phyloP scores from a whole-genome alignment of 2,797 vertebrate genomes.

The Schizothorax lantsangensis region DNA sequence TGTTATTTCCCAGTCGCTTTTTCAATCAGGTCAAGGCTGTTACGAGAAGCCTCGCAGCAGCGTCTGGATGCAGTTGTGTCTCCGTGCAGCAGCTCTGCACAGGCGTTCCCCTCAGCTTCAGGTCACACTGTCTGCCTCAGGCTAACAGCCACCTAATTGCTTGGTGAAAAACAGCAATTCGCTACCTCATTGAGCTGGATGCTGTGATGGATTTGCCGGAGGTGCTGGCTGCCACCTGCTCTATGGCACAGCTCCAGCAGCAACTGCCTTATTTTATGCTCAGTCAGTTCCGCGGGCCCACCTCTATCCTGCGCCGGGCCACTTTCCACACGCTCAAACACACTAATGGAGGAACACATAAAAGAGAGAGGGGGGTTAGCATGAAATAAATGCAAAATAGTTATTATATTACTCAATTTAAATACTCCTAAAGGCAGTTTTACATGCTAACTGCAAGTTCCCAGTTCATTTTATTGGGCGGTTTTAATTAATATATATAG shows the following conservation, averaged over 20 bases:
- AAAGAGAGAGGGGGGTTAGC: conserved; percentile 45
- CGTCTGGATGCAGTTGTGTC: conserved; percentile 15
- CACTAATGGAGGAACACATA: conserved; percentile 70
- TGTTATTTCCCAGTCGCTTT: conserved; percentile 20
- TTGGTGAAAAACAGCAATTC: conserved; percentile 91
- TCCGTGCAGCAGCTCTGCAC: conserved; percentile 40
- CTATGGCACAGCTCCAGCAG: conserved; percentile 98
- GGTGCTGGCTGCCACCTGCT: conserved; percentile 97
- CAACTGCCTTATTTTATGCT: conserved; percentile 98
- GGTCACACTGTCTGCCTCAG: conserved; percentile 74
- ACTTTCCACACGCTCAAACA: conserved; percentile 76
- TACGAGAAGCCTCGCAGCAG: background rate
- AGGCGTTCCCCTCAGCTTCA: conserved; percentile 61
- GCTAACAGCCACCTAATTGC: conserved; percentile 97
- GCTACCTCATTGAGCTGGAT: conserved; percentile 99
- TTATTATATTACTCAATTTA: conserved; percentile 43
- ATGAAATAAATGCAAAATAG: conserved; percentile 26
- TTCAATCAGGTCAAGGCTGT: conserved; percentile 38
- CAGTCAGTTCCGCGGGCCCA: conserved; percentile 87
- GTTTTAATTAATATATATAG: background rate
- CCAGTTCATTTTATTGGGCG: background rate
- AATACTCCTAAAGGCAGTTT: conserved; percentile 23
- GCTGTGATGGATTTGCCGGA: conserved; percentile 99
- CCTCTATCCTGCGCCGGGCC: conserved; percentile 77
- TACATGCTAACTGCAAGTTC: background rate